A percentile compares a stretch with the other conserved stretches of the same genome.
Evolutionary conservation across 2,888 invertebrate genomes (phyloP).

Genomic region (Cactoblastis cactorum): DNA sequence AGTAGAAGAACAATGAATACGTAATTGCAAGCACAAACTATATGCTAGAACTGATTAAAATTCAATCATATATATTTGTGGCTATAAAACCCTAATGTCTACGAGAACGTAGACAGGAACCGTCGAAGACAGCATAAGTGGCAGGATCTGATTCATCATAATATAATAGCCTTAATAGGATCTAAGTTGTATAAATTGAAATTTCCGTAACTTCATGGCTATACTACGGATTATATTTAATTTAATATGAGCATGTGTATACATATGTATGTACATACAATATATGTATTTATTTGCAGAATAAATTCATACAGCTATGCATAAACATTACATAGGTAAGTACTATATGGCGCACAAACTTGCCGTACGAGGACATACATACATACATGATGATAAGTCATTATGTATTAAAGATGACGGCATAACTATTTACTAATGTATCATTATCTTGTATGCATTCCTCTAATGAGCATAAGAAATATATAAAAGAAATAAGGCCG

Average conservation of each 20-base stretch:
- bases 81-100: not conserved
- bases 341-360: too few relatives aligned
- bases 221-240: slow-evolving; percentile 11
- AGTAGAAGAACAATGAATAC: too few relatives aligned
- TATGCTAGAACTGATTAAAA: too few relatives aligned
- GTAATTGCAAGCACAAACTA: not conserved
- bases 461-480: not conserved
- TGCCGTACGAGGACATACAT: not conserved
- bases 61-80: too few relatives aligned
- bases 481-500: not conserved
- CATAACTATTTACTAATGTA: not conserved
- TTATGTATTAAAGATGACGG: not conserved
- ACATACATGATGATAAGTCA: not conserved
- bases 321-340: not conserved
- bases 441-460: not conserved
- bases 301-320: slow-evolving; percentile 4
- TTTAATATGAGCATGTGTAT: not conserved
- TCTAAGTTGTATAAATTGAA: slow-evolving; percentile 57
- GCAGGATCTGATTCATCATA: slow-evolving; percentile 44
- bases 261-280: not conserved
- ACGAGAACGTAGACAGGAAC: not conserved
- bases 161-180: slow-evolving; percentile 54
- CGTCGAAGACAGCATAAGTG: slow-evolving; percentile 46
- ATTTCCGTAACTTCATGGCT: slow-evolving; percentile 57
- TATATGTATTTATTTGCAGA: not conserved